Evolutionary conservation across 2,888 invertebrate genomes (phyloP).

Genomic region (Baronia brevicornis): DNA sequence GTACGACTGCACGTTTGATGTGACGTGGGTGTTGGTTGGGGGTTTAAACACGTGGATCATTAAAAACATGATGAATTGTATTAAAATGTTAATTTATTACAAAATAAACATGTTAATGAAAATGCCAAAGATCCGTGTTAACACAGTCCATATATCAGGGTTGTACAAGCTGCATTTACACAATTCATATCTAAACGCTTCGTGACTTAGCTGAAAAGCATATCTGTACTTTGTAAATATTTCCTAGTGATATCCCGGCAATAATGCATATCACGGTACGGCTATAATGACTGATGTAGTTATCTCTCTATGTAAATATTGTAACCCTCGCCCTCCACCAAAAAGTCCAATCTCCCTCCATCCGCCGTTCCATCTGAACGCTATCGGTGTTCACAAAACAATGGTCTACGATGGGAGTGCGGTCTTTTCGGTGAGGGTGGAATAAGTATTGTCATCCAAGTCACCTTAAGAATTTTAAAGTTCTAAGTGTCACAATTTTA

Average conservation of each 20-base stretch:
- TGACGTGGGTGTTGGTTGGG: background rate
- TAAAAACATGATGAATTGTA: slow-evolving; percentile 8
- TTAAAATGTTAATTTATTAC: slow-evolving; percentile 17
- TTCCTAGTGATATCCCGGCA: slow-evolving; percentile 63
- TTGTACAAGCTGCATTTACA: slow-evolving; percentile 19
- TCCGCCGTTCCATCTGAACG: slow-evolving; percentile 23
- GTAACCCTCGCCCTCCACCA: too few relatives aligned
- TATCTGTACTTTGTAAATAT: slow-evolving; percentile 23
- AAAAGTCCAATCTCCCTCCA: slow-evolving; percentile 28
- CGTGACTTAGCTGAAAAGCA: slow-evolving; percentile 22
- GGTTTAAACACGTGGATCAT: slow-evolving; percentile 3
- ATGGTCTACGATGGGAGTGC: slow-evolving; percentile 13
- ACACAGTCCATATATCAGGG: slow-evolving; percentile 18
- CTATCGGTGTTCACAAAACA: slow-evolving; percentile 23
- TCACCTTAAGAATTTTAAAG: slow-evolving; percentile 42
- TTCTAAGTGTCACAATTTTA: slow-evolving; percentile 42
- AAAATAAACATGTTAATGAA: slow-evolving; percentile 17
- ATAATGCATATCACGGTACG: slow-evolving; percentile 67
- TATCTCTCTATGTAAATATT: slow-evolving; percentile 43
- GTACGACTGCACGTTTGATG: background rate
- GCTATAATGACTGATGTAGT: slow-evolving; percentile 50
- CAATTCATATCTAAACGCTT: slow-evolving; percentile 16
- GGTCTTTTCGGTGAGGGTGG: slow-evolving; percentile 18
- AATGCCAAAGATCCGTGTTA: slow-evolving; percentile 13
- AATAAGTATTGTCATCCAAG: slow-evolving; percentile 25